Evolutionary conservation across 2,113 vertebrate species (phyloP).

Genomic region (Sinocyclocheilus maitianheensis): DNA sequence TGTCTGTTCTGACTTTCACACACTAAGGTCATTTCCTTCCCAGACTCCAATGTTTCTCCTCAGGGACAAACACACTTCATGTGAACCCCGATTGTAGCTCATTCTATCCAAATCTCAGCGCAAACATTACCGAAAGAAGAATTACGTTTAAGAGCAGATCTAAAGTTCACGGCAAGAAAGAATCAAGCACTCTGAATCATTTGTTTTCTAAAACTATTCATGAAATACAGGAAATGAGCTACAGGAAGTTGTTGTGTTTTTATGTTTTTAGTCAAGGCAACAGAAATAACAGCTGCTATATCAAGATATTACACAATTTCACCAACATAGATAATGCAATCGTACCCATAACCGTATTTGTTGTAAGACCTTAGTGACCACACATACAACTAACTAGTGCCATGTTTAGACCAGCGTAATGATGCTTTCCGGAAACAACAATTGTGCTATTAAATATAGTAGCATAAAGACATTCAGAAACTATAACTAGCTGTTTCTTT

Average conservation of each 20-base stretch:
- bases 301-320: not conserved
- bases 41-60: conserved; percentile 4
- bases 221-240: conserved; percentile 45
- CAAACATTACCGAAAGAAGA: not conserved
- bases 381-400: not conserved
- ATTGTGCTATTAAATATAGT: not conserved
- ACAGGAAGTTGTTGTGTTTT: conserved; percentile 19
- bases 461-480: not conserved
- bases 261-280: conserved; percentile 60
- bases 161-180: too few relatives aligned
- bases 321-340: not conserved
- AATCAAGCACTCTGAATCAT: not conserved
- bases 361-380: not conserved
- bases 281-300: not conserved
- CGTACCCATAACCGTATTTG: not conserved
- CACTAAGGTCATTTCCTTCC: conserved; percentile 48
- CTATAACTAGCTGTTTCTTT: not conserved
- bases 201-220: not conserved
- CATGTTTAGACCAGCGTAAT: not conserved
- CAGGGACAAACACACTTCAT: not conserved
- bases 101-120: not conserved
- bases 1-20: conserved; percentile 40
- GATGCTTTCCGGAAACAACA: not conserved
- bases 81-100: not conserved
- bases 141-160: not conserved